Conservation (phyloP, 2,113 vertebrate genomes). For the Castor canadensis region DNA sequence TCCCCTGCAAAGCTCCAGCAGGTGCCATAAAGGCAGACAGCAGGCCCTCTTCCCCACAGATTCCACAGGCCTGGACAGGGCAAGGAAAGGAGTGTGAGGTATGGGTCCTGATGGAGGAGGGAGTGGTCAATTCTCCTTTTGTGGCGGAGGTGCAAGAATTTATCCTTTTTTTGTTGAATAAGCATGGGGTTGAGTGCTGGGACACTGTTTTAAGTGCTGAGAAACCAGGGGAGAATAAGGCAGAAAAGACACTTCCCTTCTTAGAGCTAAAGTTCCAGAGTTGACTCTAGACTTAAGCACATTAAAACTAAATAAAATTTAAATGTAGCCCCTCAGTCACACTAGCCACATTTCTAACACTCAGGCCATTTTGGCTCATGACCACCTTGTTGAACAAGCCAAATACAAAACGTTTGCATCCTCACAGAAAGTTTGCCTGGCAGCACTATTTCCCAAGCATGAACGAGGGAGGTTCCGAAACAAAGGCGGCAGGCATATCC, state of each 20-base stretch:
- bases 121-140: background rate
- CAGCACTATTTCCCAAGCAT: too few relatives aligned
- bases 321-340: background rate
- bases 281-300: background rate
- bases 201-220: background rate
- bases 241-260: background rate
- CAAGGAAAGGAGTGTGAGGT: too few relatives aligned
- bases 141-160: background rate
- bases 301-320: background rate
- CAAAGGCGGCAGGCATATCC: fast-evolving
- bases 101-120: background rate
- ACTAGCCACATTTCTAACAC: background rate
- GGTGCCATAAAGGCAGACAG: too few relatives aligned
- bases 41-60: background rate
- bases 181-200: background rate
- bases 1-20: too few relatives aligned
- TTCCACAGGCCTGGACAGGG: fast-evolving
- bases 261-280: background rate
- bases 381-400: background rate
- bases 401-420: fast-evolving
- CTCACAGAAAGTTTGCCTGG: fast-evolving
- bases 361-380: background rate
- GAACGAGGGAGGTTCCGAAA: fast-evolving
- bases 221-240: background rate
- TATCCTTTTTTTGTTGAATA: too few relatives aligned